Percentiles rank a stretch among this genome's conserved stretches.
Evolutionary conservation across 2,113 vertebrate species (phyloP).

Genomic region (Lamprotornis superbus): DNA sequence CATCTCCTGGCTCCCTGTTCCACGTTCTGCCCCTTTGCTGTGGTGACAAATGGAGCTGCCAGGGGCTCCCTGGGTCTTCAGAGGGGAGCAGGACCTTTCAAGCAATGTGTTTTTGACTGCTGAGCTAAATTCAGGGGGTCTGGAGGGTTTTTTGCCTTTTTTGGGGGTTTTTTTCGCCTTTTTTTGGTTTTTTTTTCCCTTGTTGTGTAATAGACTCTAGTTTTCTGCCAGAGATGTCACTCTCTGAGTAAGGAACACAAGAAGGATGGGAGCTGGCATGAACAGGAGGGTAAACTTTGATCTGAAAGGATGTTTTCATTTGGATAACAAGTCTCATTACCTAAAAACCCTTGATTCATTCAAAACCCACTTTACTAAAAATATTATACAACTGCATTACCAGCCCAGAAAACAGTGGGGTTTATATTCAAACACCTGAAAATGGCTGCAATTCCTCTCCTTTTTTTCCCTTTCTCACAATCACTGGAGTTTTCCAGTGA

Average conservation of each 20-base stretch:
- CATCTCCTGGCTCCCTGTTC: background rate
- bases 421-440: background rate
- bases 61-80: background rate
- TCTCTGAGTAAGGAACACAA: background rate
- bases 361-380: background rate
- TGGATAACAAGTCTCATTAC: background rate
- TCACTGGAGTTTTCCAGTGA: background rate
- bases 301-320: background rate
- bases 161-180: no score
- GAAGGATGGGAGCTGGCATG: rapidly evolving
- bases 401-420: background rate
- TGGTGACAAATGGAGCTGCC: background rate
- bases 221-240: background rate
- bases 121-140: background rate
- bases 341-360: background rate
- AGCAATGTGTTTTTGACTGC: background rate
- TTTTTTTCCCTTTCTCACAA: background rate
- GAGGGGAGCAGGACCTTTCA: background rate
- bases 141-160: no score
- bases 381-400: background rate
- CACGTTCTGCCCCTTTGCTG: background rate
- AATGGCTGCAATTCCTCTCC: background rate
- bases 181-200: no score
- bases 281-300: background rate
- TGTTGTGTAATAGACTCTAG: background rate